Percentiles rank a stretch among this genome's conserved stretches.
Conservation (phyloP, 2,888 invertebrate species). For the Bhutanitis thaidina region DNA sequence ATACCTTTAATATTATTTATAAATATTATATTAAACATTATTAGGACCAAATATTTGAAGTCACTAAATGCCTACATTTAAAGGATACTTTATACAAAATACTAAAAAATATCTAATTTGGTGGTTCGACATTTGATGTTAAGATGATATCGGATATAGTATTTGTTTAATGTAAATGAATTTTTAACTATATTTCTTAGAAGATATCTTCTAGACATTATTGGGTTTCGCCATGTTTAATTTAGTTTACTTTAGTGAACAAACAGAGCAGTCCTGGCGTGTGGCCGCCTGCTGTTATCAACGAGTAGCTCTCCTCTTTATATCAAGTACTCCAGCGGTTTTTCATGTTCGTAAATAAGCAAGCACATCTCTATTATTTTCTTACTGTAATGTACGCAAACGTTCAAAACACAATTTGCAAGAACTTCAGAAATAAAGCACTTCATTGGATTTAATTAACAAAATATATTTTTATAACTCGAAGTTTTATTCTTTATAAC, state of each 20-base stretch:
- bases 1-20: too few relatives aligned
- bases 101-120: too few relatives aligned
- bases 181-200: too few relatives aligned
- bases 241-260: slow-evolving; percentile 44
- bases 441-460: not conserved
- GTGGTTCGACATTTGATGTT: too few relatives aligned
- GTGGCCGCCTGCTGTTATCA: slow-evolving; percentile 27
- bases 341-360: slow-evolving; percentile 16
- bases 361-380: slow-evolving; percentile 17
- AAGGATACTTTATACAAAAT: too few relatives aligned
- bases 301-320: slow-evolving; percentile 24
- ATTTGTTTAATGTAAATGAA: too few relatives aligned
- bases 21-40: too few relatives aligned
- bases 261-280: slow-evolving; percentile 35
- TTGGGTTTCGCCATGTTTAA: slow-evolving; percentile 43
- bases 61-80: too few relatives aligned
- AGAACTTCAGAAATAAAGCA: not conserved
- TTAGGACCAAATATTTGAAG: too few relatives aligned
- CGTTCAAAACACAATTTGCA: not conserved
- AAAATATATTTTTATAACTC: not conserved
- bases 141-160: too few relatives aligned
- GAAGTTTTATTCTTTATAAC: too few relatives aligned
- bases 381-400: not conserved
- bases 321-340: slow-evolving; percentile 25
- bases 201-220: slow-evolving; percentile 29